Evolutionary conservation across 2,113 vertebrate species (phyloP).

Genomic region (Malurus elegans): DNA sequence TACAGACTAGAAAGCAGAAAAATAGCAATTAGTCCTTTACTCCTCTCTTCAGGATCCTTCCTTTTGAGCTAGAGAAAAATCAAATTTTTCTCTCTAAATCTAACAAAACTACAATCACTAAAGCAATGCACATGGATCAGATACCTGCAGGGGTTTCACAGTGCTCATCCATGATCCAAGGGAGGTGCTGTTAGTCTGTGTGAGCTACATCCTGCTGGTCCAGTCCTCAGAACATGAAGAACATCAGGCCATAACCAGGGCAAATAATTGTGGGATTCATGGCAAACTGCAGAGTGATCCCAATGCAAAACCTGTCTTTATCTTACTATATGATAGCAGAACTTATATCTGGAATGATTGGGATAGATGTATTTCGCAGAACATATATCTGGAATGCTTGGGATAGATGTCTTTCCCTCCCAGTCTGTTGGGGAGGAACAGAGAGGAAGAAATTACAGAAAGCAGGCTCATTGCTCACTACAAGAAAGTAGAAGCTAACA

Average conservation of each 20-base stretch:
- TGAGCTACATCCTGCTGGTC: neutral
- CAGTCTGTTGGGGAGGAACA: neutral
- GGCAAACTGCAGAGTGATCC: neutral
- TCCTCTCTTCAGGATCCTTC: neutral
- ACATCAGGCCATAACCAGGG: neutral
- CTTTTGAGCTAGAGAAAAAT: neutral
- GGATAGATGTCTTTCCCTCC: neutral
- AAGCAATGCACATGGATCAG: neutral
- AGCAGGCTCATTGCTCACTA: neutral
- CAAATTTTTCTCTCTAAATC: neutral
- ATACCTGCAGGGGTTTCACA: neutral
- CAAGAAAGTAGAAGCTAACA: neutral
- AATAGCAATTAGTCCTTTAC: neutral
- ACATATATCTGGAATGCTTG: neutral
- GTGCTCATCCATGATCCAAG: neutral
- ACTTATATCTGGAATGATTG: neutral
- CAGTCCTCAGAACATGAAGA: neutral
- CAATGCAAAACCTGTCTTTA: neutral
- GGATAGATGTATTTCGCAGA: neutral
- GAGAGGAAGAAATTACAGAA: neutral
- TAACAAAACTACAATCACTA: neutral
- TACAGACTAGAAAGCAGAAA: neutral
- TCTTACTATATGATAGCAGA: neutral
- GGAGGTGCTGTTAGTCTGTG: neutral
- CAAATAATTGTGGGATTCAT: neutral